phyloP scores from a whole-genome alignment of 2,888 invertebrate genomes.

The Leptothorax acervorum region DNA sequence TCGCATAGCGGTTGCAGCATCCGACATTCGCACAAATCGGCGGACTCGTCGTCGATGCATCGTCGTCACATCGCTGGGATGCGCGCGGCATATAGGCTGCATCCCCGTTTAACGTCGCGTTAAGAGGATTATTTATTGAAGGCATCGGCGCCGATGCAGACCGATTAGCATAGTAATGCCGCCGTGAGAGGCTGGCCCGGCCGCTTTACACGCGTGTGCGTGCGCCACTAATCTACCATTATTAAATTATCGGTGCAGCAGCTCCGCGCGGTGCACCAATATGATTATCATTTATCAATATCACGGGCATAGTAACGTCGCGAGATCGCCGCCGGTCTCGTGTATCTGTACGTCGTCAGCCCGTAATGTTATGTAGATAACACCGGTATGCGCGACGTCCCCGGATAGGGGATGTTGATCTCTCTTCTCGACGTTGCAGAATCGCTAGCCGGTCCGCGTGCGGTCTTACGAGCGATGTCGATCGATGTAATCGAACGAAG shows the following conservation, averaged over 20 bases:
- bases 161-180: constrained; percentile 78
- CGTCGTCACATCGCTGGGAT: constrained; percentile 1
- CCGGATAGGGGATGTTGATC: constrained; percentile 57
- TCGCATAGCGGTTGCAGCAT: constrained; percentile 33
- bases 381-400: constrained; percentile 77
- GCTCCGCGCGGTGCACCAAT: constrained; percentile 64
- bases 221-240: constrained; percentile 75
- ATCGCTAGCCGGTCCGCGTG: not conserved
- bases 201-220: constrained; percentile 25
- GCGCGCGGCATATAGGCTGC: constrained; percentile 12
- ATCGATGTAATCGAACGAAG: not conserved
- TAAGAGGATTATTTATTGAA: constrained; percentile 78
- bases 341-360: constrained; percentile 63
- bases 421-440: not conserved
- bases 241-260: constrained; percentile 79
- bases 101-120: constrained; percentile 63
- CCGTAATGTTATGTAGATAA: constrained; percentile 79
- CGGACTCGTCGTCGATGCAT: constrained; percentile 50
- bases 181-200: constrained; percentile 51
- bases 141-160: constrained; percentile 70
- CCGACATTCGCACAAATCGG: constrained; percentile 53
- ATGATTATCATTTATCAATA: constrained; percentile 82
- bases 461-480: constrained; percentile 1
- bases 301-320: constrained; percentile 64
- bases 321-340: constrained; percentile 50